Evolutionary conservation across 2,888 invertebrate species (phyloP).

Genomic region (Argynnis bischoffii): DNA sequence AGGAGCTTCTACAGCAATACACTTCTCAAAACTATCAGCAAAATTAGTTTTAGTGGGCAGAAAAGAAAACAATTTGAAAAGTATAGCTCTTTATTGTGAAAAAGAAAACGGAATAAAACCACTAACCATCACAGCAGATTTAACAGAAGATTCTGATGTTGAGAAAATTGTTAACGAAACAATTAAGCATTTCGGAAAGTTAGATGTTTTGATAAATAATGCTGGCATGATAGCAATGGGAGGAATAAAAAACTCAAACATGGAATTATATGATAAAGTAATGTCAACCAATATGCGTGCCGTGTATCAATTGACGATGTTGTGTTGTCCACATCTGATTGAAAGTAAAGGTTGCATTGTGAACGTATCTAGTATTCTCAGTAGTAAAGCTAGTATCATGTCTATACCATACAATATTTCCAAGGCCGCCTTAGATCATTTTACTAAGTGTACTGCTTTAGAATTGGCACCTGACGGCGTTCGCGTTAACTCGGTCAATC

Average conservation of each 20-base stretch:
- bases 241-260: conserved; percentile 88
- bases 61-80: conserved; percentile 62
- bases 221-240: conserved; percentile 92
- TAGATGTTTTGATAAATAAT: conserved; percentile 92
- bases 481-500: conserved; percentile 94
- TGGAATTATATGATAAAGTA: conserved; percentile 92
- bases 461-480: conserved; percentile 91
- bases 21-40: conserved; percentile 85
- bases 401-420: conserved; percentile 94
- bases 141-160: conserved; percentile 86
- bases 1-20: conserved; percentile 86
- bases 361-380: conserved; percentile 95
- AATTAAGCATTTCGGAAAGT: conserved; percentile 85
- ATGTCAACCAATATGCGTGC: conserved; percentile 93
- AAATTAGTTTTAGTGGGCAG: conserved; percentile 84
- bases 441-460: conserved; percentile 94
- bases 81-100: conserved; percentile 75
- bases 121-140: conserved; percentile 83
- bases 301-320: conserved; percentile 90
- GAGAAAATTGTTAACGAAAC: conserved; percentile 86
- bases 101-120: conserved; percentile 81
- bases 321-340: conserved; percentile 91
- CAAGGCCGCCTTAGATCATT: conserved; percentile 96
- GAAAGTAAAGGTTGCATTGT: conserved; percentile 92
- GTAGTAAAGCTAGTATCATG: conserved; percentile 85